These are phyloP conservation scores for Epinotia brunnichana DNA, from an alignment of 2,888 invertebrate species.

Conservation along the genomic window DNA sequence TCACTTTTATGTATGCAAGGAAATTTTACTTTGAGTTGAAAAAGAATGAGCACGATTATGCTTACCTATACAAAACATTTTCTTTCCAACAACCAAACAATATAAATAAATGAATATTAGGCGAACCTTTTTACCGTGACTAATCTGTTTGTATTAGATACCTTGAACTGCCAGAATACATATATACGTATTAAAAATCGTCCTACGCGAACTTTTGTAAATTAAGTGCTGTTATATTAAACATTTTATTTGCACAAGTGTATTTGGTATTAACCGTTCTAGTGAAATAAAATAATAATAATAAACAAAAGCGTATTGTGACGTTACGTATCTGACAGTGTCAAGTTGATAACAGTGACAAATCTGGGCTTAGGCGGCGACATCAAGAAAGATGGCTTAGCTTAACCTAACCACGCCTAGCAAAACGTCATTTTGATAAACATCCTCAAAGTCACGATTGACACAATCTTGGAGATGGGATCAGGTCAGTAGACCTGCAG, in stretches of 20 bases:
- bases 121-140: background rate
- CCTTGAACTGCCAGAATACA: too few relatives aligned
- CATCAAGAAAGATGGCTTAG: constrained; percentile 56
- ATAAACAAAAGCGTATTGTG: constrained; percentile 22
- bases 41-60: too few relatives aligned
- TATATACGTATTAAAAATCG: too few relatives aligned
- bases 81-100: background rate
- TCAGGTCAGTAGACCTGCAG: constrained; percentile 30
- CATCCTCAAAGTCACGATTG: constrained; percentile 15
- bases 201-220: background rate
- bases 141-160: too few relatives aligned
- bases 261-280: too few relatives aligned
- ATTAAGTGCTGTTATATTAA: constrained; percentile 12
- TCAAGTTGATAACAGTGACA: constrained; percentile 57
- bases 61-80: background rate
- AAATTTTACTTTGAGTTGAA: too few relatives aligned
- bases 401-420: constrained; percentile 45
- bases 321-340: constrained; percentile 37
- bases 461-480: constrained; percentile 37
- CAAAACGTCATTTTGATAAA: constrained; percentile 31
- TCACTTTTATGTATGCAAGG: too few relatives aligned
- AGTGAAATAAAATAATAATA: too few relatives aligned
- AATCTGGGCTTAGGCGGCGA: constrained; percentile 70
- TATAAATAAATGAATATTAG: background rate
- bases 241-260: too few relatives aligned